phyloP scores from a whole-genome alignment of 2,888 invertebrate genomes.

The Pandemis cinnamomeana region DNA sequence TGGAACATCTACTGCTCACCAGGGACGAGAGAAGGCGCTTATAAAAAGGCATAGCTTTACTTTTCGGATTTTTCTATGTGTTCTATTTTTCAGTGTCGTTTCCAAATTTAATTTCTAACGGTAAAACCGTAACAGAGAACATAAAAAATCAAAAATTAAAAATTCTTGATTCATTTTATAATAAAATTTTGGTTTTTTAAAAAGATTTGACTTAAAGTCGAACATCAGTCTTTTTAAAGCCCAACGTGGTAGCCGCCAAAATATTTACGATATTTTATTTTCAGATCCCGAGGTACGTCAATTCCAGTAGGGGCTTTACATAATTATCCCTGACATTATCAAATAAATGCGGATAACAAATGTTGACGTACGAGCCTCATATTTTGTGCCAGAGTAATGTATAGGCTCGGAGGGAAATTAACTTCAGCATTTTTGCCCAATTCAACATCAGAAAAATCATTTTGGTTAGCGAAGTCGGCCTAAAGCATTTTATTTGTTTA shows the following conservation, averaged over 20 bases:
- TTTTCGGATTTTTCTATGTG: too few species aligned
- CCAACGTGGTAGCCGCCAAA: background rate
- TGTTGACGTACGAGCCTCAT: conserved; percentile 31
- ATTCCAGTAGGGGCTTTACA: conserved; percentile 17
- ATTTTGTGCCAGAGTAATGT: conserved; percentile 33
- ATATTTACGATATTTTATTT: conserved; percentile 12
- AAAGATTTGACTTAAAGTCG: too few species aligned
- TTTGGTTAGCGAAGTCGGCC: conserved; percentile 19
- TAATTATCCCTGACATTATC: conserved; percentile 36
- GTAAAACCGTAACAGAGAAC: too few species aligned
- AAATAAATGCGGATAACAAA: conserved; percentile 39
- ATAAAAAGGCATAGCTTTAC: too few species aligned
- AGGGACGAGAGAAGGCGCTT: too few species aligned
- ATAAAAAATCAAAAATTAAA: too few species aligned
- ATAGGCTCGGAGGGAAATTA: conserved; percentile 20
- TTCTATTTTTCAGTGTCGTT: too few species aligned
- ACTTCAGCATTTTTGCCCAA: conserved; percentile 31
- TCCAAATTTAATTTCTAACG: too few species aligned
- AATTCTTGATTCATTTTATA: too few species aligned
- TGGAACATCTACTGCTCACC: too few species aligned
- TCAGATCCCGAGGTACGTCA: background rate
- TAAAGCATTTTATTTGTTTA: conserved; percentile 16
- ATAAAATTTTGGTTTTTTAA: too few species aligned
- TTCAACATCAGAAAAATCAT: conserved; percentile 27
- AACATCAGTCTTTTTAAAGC: background rate